Evolutionary conservation across 2,888 invertebrate genomes (phyloP), one percentile per base, ranked within the genome.

Genomic region (Andrena fulva): DNA sequence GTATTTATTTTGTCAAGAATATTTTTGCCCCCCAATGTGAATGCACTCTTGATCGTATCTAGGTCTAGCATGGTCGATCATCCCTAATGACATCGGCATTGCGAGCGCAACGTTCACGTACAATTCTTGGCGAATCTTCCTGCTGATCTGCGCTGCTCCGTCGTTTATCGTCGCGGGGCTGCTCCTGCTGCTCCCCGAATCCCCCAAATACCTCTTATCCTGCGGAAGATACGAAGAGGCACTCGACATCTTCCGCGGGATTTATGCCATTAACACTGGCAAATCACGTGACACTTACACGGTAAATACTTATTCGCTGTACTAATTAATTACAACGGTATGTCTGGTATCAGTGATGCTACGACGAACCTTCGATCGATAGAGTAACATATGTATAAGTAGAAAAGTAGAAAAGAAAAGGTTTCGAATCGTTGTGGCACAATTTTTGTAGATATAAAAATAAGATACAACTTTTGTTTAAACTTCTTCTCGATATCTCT

Each of bases 61-160:
- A 95, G 97, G 95, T 80, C 89, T 95, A 84, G 95, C 95, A 16
- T 95, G 95, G 95, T 90, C 94, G 79, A 94, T 96, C 71, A 95
- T 96, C 85, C 95, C 95, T 50, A 93, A 93, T 74, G 91, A 95
- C 89, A 96, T 97, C 91, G 97, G 97, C 88, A 95, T 96, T 80
- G 93, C 94, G 60, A 96, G 96, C 33, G 94, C 95, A 68, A 94
- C 95, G 71, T 98, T 98, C 94, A 96, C 96, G 35, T 98, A 97
- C 94, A 97, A 98, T 94, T 98, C 98, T 72, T 98, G 98, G 98
- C 96, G 98, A 91, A 97, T 98, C 91, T 98, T 98, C 94, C 95
- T 98, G 90, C 95, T 98, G 90, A 96, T 98, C 83, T 98, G 98
- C 95, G 97, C 98, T 87, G 94, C 98, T 90, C 98, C 98, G 71